Percentiles rank a stretch among this genome's conserved stretches.
phyloP scores from a whole-genome alignment of 2,113 vertebrate species.

The Tenrec ecaudatus region DNA sequence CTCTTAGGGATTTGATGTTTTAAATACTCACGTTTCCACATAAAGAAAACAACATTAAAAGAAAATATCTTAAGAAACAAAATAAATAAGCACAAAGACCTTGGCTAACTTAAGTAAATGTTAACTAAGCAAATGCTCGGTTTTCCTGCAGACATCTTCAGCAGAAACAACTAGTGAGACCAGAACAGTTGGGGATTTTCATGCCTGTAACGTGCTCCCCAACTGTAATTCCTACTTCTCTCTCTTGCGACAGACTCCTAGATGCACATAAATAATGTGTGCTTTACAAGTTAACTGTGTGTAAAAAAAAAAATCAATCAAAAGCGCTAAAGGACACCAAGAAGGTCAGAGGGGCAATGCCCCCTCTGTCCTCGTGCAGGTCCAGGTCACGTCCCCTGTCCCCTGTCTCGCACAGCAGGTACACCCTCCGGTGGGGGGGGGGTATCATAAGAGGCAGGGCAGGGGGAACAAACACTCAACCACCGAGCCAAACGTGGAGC shows the following conservation, averaged over 20 bases:
- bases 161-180: neutral
- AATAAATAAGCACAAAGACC: constrained; percentile 71
- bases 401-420: no score
- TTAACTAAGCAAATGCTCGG: constrained; percentile 69
- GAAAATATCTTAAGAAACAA: constrained; percentile 51
- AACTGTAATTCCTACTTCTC: neutral
- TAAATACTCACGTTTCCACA: constrained; percentile 53
- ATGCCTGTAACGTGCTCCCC: neutral
- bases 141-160: constrained; percentile 48
- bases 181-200: constrained; percentile 34
- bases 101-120: constrained; percentile 66
- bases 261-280: constrained; percentile 44
- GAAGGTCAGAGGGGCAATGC: neutral
- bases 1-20: constrained; percentile 51
- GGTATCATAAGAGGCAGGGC: neutral
- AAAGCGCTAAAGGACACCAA: constrained; percentile 38
- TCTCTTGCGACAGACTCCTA: constrained; percentile 15
- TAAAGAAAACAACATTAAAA: constrained; percentile 71
- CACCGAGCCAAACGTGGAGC: neutral
- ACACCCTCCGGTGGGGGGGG: no score
- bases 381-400: no score
- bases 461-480: neutral
- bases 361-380: neutral
- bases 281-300: constrained; percentile 31
- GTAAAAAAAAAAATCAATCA: constrained; percentile 35